Base-by-base conservation (phyloP, 2,797 vertebrate species). In the Sitta carolinensis region DNA sequence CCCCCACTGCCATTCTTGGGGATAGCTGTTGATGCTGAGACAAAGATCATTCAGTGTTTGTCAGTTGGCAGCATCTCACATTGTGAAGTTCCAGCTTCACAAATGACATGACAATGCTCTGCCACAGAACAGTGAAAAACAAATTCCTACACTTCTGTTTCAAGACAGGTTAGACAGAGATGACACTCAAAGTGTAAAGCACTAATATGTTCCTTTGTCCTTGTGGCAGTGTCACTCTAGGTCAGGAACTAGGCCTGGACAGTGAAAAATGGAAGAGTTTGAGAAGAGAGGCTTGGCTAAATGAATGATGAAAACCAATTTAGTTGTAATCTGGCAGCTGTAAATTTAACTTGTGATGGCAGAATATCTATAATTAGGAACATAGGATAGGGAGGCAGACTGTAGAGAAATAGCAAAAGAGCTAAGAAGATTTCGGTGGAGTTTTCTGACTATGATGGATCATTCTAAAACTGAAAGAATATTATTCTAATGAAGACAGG, bases 391-490 rank as follows among this genome's bases (percentile, higher is more conserved):
- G 51, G 25, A 82, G 36, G 29, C 51, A 94, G 79, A 59, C 4
- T 7, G 36, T 61, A 91, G 29, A 89, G 87, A 87, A 96, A 95
- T 59, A 91, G 43, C 38, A 87, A 88, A 92, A 95, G 50, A 74
- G 8, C 29, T 89, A 63, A 38, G 34, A 78, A 81, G 45, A 23
- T 85, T 94, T 73, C 79, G 48, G 45, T 95, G 55, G 78, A 54
- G 4, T 89, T 92, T 93, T 86, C 55, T 94, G 47, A 85, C 69
- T 75, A 5, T 58, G 20, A 55, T 80, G 23, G 30, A 83, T 50
- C 38, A 43, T 79, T 88, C 13, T 89, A 84, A 96, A 97, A 93
- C 36, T 42, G 63, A 96, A 96, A 96, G 58, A 88, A 97, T 94
- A 95, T 73, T 51, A 18, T 75, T 48, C 78, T 64, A 93, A 68